phyloP scores from a whole-genome alignment of 2,113 vertebrate species.

The Trematocara unimaculatum region DNA sequence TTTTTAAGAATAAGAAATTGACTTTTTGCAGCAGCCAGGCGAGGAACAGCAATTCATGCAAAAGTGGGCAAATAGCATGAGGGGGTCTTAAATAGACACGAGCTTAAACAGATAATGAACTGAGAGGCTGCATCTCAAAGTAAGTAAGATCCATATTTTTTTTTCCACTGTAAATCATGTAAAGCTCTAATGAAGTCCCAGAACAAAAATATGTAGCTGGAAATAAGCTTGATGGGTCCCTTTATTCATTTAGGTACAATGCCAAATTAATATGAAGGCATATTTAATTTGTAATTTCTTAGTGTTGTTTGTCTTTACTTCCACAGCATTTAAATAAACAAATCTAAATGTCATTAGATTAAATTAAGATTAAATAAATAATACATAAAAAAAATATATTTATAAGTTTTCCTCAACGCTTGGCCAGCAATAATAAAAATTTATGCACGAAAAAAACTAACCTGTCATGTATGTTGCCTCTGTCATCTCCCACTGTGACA shows the following conservation, averaged over 20 bases:
- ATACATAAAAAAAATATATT: not conserved
- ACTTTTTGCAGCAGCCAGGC: not conserved
- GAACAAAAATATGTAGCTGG: not conserved
- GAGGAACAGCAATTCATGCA: not conserved
- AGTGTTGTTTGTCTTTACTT: not conserved
- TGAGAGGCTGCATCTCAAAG: accelerated
- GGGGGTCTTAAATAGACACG: not conserved
- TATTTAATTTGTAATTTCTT: not conserved
- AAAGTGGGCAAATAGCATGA: not conserved
- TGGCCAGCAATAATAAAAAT: not conserved
- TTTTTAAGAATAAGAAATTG: not conserved
- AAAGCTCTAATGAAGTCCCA: not conserved
- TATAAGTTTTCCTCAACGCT: not conserved
- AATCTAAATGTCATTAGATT: not conserved
- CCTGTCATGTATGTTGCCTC: slow-evolving; percentile 90
- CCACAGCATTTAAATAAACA: not conserved
- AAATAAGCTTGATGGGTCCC: not conserved
- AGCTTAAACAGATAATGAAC: not conserved
- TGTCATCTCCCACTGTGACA: slow-evolving; percentile 87
- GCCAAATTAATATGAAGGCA: accelerated
- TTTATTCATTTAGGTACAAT: not conserved
- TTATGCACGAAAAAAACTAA: not conserved
- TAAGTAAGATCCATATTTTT: not conserved
- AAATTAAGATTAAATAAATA: not conserved
- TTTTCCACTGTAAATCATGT: not conserved